Evolutionary conservation across 2,797 vertebrate genomes (phyloP), one percentile per base, ranked within the genome.

Genomic region (Austrolebias charrua): DNA sequence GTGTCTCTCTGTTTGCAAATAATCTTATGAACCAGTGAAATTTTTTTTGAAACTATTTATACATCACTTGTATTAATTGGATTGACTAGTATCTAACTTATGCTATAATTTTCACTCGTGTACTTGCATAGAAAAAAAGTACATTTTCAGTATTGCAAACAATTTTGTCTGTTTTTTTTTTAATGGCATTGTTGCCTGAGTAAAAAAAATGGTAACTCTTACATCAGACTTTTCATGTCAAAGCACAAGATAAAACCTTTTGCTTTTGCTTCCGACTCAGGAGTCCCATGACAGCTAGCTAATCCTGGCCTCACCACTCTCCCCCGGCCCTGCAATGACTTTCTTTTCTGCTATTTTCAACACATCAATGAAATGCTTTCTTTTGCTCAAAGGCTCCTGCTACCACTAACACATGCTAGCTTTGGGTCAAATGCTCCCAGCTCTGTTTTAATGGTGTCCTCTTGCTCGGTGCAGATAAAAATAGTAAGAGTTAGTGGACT

Each of bases 371-470:
- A 65, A 55, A 53, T 57, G 57, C 14, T 4, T 66, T 44, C 14
- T 66, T 69, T 70, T 53, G 33, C 57, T 42, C 9, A 10, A 35
- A 58, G 61, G 33, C 70, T 57, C n/a, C 55, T 65, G 54, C 50
- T 66, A 69, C 63, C 53, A 38, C 19, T 31, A 38, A 47, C 4
- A 2, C 53, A 61, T 69, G 50, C 69, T 51, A 45, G 63, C 63
- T 69, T 46, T 63, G 64, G 80, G 80, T 84, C 75, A 79, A 70
- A 80, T 71, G 73, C 63, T 75, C 68, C 66, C 50, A 60, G 60
- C 64, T 31, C 18, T 12, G 14, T 76, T 84, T 76, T 83, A 83
- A 81, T 77, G 71, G 73, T 28, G 60, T 77, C 65, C 61, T 60
- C 44, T 69, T 46, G 61, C 74, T 77, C 65, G 51, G 59, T 29